Evolutionary conservation across 2,797 vertebrate genomes (phyloP).

Genomic region (Platalea minor): DNA sequence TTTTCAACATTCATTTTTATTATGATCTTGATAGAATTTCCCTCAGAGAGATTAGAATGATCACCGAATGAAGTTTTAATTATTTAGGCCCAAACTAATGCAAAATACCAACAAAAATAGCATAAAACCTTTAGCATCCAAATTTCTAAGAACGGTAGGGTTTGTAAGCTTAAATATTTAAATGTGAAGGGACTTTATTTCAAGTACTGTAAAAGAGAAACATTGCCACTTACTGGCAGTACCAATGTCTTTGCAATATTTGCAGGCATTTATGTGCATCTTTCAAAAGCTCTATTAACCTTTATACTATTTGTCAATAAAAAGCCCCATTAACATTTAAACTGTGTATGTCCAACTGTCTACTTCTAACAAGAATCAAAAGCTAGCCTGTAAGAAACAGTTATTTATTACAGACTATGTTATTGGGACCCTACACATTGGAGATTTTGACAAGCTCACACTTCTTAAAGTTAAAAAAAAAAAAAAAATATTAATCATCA

Average conservation of each 20-base stretch:
- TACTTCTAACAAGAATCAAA: constrained; percentile 32
- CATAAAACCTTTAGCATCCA: neutral
- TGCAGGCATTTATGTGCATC: constrained; percentile 21
- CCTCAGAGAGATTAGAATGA: neutral
- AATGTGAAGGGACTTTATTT: neutral
- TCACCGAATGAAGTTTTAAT: neutral
- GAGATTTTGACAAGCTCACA: neutral
- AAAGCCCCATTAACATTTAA: constrained; percentile 67
- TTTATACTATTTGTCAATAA: constrained; percentile 59
- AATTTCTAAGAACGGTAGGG: neutral
- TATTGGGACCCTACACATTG: neutral
- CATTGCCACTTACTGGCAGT: constrained; percentile 60
- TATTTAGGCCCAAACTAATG: neutral
- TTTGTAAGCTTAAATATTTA: constrained; percentile 1
- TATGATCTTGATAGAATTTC: neutral
- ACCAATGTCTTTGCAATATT: neutral
- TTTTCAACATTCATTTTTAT: neutral
- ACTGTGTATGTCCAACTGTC: constrained; percentile 28
- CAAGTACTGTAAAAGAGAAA: constrained; percentile 12
- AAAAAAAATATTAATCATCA: neutral
- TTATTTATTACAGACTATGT: neutral
- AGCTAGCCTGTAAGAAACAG: constrained; percentile 13
- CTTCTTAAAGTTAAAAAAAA: neutral
- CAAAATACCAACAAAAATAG: neutral
- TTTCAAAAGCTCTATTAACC: constrained; percentile 64